phyloP scores from a whole-genome alignment of 1,140 invertebrate genomes.

The Atopsyche davidsoni region DNA sequence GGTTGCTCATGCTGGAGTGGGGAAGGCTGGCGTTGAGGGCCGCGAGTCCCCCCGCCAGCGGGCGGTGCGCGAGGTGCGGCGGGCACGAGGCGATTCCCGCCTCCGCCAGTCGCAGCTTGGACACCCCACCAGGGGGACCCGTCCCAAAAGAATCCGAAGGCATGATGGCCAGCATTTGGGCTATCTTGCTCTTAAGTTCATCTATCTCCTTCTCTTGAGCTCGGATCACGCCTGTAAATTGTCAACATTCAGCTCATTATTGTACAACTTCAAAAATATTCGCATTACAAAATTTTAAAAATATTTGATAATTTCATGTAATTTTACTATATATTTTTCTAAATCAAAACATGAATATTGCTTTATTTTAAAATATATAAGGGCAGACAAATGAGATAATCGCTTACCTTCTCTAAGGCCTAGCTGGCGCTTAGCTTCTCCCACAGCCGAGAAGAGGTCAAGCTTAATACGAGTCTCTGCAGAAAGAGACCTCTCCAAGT shows the following conservation, averaged over 20 bases:
- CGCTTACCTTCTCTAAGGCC: constrained; percentile 87
- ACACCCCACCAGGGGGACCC: constrained; percentile 45
- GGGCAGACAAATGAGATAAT: neutral
- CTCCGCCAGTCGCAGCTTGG: constrained; percentile 53
- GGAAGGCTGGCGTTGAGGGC: constrained; percentile 57
- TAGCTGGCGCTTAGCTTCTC: constrained; percentile 88
- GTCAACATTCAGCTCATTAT: neutral
- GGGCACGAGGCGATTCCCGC: constrained; percentile 18
- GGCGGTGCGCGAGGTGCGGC: constrained; percentile 17
- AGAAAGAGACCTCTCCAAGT: constrained; percentile 87
- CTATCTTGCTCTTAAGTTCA: constrained; percentile 83
- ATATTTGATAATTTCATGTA: no score
- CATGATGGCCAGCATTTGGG: constrained; percentile 88
- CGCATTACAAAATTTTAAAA: no score
- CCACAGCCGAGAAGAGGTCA: constrained; percentile 92
- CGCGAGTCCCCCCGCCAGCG: constrained; percentile 29
- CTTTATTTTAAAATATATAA: constrained; percentile 1
- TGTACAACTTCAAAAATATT: neutral
- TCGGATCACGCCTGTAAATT: constrained; percentile 61
- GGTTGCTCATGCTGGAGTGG: constrained; percentile 42
- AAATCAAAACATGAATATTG: constrained; percentile 12
- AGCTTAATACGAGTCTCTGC: constrained; percentile 94
- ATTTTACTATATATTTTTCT: neutral
- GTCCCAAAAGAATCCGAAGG: constrained; percentile 59
- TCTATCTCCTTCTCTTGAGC: constrained; percentile 85